A percentile compares a stretch with the other conserved stretches of the same genome.
Conservation (phyloP, 2,113 vertebrate species). For the Pterophyllum scalare region DNA sequence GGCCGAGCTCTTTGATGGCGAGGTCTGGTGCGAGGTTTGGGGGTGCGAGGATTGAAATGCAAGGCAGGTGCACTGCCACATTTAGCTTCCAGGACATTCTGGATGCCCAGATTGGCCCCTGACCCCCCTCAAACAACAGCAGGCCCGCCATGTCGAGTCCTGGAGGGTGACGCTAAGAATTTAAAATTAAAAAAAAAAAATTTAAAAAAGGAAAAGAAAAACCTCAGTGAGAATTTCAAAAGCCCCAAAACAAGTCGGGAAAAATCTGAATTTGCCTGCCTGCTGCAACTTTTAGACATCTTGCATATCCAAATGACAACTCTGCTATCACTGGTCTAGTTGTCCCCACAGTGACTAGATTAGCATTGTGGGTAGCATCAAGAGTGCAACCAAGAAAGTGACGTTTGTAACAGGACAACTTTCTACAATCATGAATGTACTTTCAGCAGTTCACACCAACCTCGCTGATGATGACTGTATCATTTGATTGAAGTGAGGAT, state of each 20-base stretch:
- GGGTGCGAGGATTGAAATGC: conserved; percentile 55
- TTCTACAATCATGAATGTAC: conserved; percentile 30
- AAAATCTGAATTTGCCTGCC: background rate
- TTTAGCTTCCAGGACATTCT: conserved; percentile 51
- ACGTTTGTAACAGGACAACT: conserved; percentile 47
- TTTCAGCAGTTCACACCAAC: conserved; percentile 12
- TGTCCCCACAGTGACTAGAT: conserved; percentile 76
- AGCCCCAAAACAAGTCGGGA: background rate
- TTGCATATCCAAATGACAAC: conserved; percentile 25
- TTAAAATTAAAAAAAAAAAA: too few relatives aligned
- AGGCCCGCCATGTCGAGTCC: background rate
- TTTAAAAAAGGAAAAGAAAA: accelerated
- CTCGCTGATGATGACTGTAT: background rate
- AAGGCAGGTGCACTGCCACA: conserved; percentile 65
- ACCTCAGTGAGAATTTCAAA: background rate
- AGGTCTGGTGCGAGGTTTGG: conserved; percentile 65
- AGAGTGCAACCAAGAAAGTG: conserved; percentile 33
- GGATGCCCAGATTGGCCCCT: conserved; percentile 55
- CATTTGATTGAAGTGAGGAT: background rate
- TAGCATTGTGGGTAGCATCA: conserved; percentile 55
- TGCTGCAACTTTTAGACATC: conserved; percentile 17
- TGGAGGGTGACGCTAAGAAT: background rate
- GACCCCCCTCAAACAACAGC: conserved; percentile 60
- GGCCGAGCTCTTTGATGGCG: conserved; percentile 64
- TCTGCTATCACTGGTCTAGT: conserved; percentile 35